These are phyloP conservation scores for Vesta saturnalis DNA, from an alignment of 2,888 invertebrate genomes.

Conservation along the genomic window DNA sequence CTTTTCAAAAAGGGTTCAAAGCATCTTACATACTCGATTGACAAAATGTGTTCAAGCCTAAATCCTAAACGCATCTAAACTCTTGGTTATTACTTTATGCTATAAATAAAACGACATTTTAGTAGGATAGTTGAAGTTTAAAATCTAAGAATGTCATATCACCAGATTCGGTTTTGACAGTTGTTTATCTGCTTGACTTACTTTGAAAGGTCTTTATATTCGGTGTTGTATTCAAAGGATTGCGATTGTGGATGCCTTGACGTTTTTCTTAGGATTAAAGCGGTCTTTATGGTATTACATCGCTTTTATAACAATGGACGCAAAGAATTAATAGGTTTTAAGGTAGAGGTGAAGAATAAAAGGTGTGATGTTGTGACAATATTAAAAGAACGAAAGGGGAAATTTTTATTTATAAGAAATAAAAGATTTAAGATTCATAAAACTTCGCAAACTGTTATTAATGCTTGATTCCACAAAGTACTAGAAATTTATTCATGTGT, in stretches of 20 bases:
- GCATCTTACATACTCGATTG: constrained; percentile 25
- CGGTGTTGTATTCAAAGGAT: constrained; percentile 40
- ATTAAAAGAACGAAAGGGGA: background rate
- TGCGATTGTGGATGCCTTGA: constrained; percentile 31
- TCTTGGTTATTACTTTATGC: background rate
- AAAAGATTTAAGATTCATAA: no score
- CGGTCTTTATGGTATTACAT: constrained; percentile 28
- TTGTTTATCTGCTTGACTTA: constrained; percentile 35
- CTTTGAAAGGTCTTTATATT: constrained; percentile 28
- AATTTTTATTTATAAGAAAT: background rate
- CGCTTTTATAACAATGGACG: constrained; percentile 16
- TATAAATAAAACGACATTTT: constrained; percentile 14
- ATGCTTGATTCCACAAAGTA: no score
- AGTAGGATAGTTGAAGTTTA: background rate
- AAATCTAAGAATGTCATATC: constrained; percentile 5
- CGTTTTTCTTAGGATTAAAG: constrained; percentile 29
- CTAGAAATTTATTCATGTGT: no score
- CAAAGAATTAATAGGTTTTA: constrained; percentile 12
- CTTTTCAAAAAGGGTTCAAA: constrained; percentile 32
- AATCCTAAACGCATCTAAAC: constrained; percentile 27
- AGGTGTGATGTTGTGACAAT: constrained; percentile 13
- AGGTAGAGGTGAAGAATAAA: constrained; percentile 8
- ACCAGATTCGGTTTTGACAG: constrained; percentile 30
- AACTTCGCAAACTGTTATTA: no score
- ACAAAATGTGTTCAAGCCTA: constrained; percentile 30